Conservation (phyloP, 2,888 invertebrate species). For the Chrysolina haemoptera region DNA sequence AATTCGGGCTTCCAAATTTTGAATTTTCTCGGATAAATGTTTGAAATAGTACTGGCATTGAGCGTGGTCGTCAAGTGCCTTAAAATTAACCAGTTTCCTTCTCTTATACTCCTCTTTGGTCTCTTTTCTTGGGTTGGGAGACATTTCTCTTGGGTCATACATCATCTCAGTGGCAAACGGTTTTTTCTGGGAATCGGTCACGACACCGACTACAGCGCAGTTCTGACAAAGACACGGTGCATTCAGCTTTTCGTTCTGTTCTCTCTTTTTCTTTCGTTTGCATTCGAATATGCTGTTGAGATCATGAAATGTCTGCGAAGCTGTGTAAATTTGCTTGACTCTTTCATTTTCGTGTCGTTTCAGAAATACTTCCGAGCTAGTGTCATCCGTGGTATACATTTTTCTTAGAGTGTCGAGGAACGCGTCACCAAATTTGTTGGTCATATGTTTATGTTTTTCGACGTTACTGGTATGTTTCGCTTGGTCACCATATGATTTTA, state of each 20-base stretch:
- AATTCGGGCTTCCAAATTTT: slow-evolving; percentile 61
- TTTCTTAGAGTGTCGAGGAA: slow-evolving; percentile 9
- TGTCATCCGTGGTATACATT: slow-evolving; percentile 41
- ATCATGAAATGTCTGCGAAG: slow-evolving; percentile 59
- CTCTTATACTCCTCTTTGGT: slow-evolving; percentile 25
- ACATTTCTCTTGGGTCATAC: slow-evolving; percentile 42
- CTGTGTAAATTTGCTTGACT: slow-evolving; percentile 61
- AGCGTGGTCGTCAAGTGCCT: slow-evolving; percentile 44
- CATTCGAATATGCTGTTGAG: slow-evolving; percentile 60
- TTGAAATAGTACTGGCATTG: slow-evolving; percentile 53
- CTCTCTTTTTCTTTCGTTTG: slow-evolving; percentile 54
- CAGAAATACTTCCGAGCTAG: slow-evolving; percentile 36
- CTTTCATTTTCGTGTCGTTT: slow-evolving; percentile 32
- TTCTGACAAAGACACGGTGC: slow-evolving; percentile 66
- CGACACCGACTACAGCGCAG: slow-evolving; percentile 65
- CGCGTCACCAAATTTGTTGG: neutral
- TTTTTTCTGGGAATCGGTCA: slow-evolving; percentile 66
- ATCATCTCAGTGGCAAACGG: slow-evolving; percentile 59
- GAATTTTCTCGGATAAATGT: slow-evolving; percentile 59
- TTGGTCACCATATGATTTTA: slow-evolving; percentile 17
- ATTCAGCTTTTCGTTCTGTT: slow-evolving; percentile 55
- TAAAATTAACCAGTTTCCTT: slow-evolving; percentile 25
- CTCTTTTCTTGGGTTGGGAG: slow-evolving; percentile 11
- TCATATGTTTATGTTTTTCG: neutral
- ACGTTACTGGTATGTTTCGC: neutral